Base-by-base conservation (phyloP, 2,888 invertebrate genomes). In the Andrena praecox region DNA sequence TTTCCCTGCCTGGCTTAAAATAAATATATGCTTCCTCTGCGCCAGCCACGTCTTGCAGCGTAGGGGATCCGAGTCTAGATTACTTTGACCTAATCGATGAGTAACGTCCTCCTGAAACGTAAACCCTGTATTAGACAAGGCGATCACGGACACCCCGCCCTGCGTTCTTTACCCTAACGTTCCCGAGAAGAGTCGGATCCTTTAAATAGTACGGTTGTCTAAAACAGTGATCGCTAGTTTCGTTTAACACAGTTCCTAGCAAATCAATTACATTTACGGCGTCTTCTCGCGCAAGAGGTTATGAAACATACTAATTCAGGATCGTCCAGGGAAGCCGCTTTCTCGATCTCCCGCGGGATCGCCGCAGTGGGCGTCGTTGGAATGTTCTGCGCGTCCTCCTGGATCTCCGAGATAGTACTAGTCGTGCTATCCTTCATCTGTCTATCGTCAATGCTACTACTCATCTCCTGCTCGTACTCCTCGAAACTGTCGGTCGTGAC, bases 1-100 rank as follows among this genome's bases (percentile, higher is more conserved):
- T 94, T 99, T 99, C 2, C 99, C 99, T 12, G 99, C 98, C 90
- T 98, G 97, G 94, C 99, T 99, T 48, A 99, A 94, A 89, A 99
- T 97, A 93, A 99, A 99, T 42, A 99, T 96, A 94, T 99, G 99
- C 93, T 98, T 98, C 80, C 96, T 96, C 90, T 97, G 97, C 56
- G 96, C 95, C 29, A 97, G 95, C 96, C 99, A 97, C 78, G 96
- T 96, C 56, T 96, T 96, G 88, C 96, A 96, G 89, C 95, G 96
- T 73, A 96, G 93, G 87, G 96, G 97, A 90, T 97, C 96, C 86
- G 96, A 95, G 80, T 95, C 95, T 54, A 92, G 84, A 67, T 85
- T 92, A 52, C 89, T 92, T 56, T 93, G 93, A 35, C 91, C 88
- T 67, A 94, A 85, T 77, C 92, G 90, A 48, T 93, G 90, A 0